Conservation (phyloP, 30 jellyfish, hydroid and myxozoan genomes). For the Aurelia aurita region DNA sequence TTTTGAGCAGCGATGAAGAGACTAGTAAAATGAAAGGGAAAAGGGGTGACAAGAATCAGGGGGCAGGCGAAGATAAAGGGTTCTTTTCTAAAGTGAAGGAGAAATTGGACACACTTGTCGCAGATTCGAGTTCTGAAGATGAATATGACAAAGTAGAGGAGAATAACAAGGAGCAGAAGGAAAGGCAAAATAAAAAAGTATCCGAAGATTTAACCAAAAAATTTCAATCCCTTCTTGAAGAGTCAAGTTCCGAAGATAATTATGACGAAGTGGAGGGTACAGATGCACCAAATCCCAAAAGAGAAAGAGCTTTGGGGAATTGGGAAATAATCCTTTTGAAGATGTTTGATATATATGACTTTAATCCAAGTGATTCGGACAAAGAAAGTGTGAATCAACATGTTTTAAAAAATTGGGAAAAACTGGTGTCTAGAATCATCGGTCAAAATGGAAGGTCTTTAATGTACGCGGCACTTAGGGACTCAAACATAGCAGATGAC, state of each 20-base stretch:
- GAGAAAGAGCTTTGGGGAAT: not conserved
- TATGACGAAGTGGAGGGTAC: conserved; percentile 31
- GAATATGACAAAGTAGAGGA: conserved; percentile 52
- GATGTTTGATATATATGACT: not conserved
- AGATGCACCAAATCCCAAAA: not conserved
- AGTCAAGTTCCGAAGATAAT: conserved; percentile 2
- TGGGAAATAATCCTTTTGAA: not conserved
- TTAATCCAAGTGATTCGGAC: not conserved
- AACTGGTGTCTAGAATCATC: not conserved
- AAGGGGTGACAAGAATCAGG: not conserved
- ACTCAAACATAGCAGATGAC: not conserved
- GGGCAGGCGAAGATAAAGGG: not conserved
- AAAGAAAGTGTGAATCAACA: not conserved
- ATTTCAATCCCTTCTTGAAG: not conserved
- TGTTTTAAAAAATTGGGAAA: not conserved
- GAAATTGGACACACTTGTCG: conserved; percentile 12
- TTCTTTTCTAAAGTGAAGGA: not conserved
- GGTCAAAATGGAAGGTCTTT: not conserved
- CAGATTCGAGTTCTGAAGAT: conserved; percentile 45
- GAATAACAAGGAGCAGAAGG: not conserved
- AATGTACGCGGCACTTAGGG: not conserved
- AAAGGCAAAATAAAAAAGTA: conserved; percentile 23
- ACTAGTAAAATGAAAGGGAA: not conserved
- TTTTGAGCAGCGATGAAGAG: conserved; percentile 38
- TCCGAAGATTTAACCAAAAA: not conserved